These are phyloP conservation scores for Carapus acus DNA, from an alignment of 2,797 vertebrate species.

Conservation along the genomic window DNA sequence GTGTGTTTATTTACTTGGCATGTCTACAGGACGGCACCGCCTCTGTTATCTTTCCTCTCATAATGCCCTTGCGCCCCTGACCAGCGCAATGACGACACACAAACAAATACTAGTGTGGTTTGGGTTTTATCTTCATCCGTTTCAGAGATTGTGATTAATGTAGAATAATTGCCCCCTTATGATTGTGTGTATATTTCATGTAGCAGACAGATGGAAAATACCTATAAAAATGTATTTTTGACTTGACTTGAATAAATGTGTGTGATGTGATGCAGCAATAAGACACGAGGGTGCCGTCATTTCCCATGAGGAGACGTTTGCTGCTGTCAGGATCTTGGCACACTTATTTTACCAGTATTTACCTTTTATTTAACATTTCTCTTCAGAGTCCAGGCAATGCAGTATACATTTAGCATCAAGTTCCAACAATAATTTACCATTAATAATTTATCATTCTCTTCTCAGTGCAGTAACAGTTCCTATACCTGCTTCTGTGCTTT, in stretches of 20 bases:
- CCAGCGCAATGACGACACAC: too few species aligned
- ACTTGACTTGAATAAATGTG: conserved; percentile 93
- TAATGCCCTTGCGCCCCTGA: conserved; percentile 4
- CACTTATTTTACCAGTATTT: too few species aligned
- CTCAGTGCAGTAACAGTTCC: too few species aligned
- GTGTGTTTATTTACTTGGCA: conserved; percentile 38
- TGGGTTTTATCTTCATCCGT: conserved; percentile 49
- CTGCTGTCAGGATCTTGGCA: too few species aligned
- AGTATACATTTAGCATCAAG: too few species aligned
- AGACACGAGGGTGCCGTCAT: not conserved
- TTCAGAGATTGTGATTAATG: conserved; percentile 63
- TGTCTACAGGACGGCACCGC: conserved; percentile 17
- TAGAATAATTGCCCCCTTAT: conserved; percentile 67
- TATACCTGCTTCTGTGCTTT: not conserved
- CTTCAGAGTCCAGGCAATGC: too few species aligned
- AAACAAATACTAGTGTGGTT: conserved; percentile 19
- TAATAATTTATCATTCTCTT: too few species aligned
- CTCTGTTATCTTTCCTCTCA: conserved; percentile 13
- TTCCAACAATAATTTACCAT: too few species aligned
- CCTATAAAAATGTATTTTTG: conserved; percentile 90
- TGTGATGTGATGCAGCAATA: conserved; percentile 84
- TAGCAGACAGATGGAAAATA: conserved; percentile 76
- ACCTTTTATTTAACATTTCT: too few species aligned
- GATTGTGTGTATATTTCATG: conserved; percentile 71
- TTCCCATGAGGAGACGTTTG: too few species aligned